Conservation (phyloP, 2,888 invertebrate species). For the Altica lythri region DNA sequence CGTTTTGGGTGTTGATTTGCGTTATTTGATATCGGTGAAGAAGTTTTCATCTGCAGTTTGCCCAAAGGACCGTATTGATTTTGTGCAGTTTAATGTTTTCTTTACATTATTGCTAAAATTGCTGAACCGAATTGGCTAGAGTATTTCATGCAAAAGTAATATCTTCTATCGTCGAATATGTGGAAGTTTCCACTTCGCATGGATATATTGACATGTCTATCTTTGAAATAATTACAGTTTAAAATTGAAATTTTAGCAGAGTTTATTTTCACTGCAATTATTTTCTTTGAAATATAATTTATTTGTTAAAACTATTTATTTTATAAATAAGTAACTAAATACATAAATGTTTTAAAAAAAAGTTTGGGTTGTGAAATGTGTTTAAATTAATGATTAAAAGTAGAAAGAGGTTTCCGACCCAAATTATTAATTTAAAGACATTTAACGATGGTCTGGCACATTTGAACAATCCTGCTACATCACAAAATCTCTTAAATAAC, state of each 20-base stretch:
- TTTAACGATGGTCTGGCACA: slow-evolving; percentile 16
- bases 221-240: no score
- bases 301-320: no score
- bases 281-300: no score
- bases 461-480: slow-evolving; percentile 7
- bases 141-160: slow-evolving; percentile 18
- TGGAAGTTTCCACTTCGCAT: slow-evolving; percentile 8
- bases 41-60: slow-evolving; percentile 10
- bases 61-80: slow-evolving; percentile 18
- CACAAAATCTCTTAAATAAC: background rate
- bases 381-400: slow-evolving; percentile 8
- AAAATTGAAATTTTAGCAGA: no score
- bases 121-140: slow-evolving; percentile 14
- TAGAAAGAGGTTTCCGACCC: slow-evolving; percentile 2
- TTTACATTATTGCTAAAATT: slow-evolving; percentile 9
- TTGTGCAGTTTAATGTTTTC: slow-evolving; percentile 20
- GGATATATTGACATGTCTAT: background rate
- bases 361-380: background rate
- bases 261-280: no score
- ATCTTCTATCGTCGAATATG: slow-evolving; percentile 15
- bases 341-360: no score
- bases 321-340: no score
- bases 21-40: slow-evolving; percentile 14
- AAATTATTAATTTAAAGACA: slow-evolving; percentile 11
- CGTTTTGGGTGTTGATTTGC: slow-evolving; percentile 19